Percentiles rank a stretch among this genome's conserved stretches.
phyloP scores from a whole-genome alignment of 2,888 invertebrate species.

The Athalia rosae region DNA sequence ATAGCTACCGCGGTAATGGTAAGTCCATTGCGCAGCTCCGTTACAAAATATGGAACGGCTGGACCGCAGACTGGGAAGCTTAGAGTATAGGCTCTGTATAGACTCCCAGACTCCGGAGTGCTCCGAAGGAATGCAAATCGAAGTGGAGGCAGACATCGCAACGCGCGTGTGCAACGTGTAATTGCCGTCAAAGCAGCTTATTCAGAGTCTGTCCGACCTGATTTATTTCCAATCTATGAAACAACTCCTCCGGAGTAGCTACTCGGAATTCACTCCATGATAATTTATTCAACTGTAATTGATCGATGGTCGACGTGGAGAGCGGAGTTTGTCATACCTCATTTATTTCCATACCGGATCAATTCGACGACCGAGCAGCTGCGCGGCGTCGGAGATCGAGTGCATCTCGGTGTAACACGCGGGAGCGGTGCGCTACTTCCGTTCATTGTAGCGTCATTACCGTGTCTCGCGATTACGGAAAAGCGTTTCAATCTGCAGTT shows the following conservation, averaged over 20 bases:
- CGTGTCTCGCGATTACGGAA: conserved; percentile 45
- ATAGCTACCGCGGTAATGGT: no score
- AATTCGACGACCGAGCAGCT: not conserved
- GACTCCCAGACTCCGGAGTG: not conserved
- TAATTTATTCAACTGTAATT: no score
- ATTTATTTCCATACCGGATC: not conserved
- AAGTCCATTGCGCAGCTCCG: not conserved
- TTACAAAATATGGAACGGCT: not conserved
- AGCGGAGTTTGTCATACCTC: no score
- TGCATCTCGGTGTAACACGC: conserved; percentile 26
- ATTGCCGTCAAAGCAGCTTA: not conserved
- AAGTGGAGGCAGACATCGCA: not conserved
- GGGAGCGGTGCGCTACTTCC: conserved; percentile 45
- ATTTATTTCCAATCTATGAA: no score
- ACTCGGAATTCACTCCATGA: no score
- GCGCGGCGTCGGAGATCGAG: not conserved
- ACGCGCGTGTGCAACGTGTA: conserved; percentile 15
- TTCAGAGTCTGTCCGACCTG: not conserved
- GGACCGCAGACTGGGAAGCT: not conserved
- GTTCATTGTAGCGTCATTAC: conserved; percentile 51
- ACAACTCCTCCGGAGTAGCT: no score
- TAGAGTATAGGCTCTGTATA: not conserved
- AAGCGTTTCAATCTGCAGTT: conserved; percentile 54
- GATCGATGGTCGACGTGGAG: no score
- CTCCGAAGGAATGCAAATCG: conserved; percentile 2